Base-by-base conservation (phyloP, 1,140 invertebrate genomes). In the Aphelenchoides fujianensis region DNA sequence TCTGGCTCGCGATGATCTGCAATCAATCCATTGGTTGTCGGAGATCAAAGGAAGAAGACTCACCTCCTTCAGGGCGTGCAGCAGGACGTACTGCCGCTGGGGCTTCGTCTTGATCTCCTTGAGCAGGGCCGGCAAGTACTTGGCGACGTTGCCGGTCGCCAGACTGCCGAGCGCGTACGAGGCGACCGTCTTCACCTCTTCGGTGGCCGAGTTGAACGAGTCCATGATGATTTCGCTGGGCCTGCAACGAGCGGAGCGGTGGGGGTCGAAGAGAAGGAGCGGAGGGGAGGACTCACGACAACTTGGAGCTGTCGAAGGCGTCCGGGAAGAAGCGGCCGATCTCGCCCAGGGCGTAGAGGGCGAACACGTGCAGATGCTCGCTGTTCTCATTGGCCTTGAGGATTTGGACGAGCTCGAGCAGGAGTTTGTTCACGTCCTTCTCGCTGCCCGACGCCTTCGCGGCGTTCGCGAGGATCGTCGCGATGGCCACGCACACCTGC, bases 31-130 rank as follows among this genome's bases (percentile, higher is more conserved):
- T 55, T 74, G 73, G 28, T 37, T 74, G 28, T 31, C 16, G 32
- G 3, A 73, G n/a, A n/a, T n/a, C n/a, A n/a, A n/a, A n/a, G n/a
- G n/a, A n/a, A 19, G 34, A 27, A 31, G 36, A 1, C 34, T 66
- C 72, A 95, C 92, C 88, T 98, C 96, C 88, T 97, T 97, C 1
- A 98, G 86, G 0, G 95, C 97, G 87, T 98, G 95, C 54, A 98
- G 85, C 19, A 98, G 87, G 30, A 98, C 88, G 86, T 98, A 98
- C 85, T 98, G 95, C 74, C 93, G 88, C 82, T 93, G 94, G 0
- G 94, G 92, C 80, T 96, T 92, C 28, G 89, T 88, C 82, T 96
- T 91, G 74, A 97, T 97, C 87, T 98, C 93, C 57, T 91, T 89
- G 0, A 98, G 86, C 73, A 98, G 92, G 82, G 96, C 95, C 2